These are phyloP conservation scores for Minunthozetes semirufus DNA, from an alignment of 2,888 invertebrate genomes.

Conservation along the genomic window DNA sequence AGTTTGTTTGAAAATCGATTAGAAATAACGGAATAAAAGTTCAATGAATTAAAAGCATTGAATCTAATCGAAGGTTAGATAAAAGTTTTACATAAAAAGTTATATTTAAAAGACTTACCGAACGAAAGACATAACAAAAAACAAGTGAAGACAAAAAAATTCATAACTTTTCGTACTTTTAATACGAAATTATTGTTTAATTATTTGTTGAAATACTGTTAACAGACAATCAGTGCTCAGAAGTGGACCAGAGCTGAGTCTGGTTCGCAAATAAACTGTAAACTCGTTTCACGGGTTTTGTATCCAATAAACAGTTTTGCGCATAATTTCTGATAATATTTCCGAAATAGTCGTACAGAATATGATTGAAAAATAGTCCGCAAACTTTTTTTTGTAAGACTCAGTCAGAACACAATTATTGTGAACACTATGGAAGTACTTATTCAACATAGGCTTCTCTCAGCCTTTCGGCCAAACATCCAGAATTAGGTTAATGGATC, in stretches of 20 bases:
- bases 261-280: background rate
- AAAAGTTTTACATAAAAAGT: background rate
- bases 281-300: constrained; percentile 4
- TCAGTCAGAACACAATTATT: background rate
- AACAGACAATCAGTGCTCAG: background rate
- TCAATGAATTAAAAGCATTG: too few species aligned
- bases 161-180: constrained; percentile 3
- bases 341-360: background rate
- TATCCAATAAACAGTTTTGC: constrained; percentile 13
- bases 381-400: background rate
- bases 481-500: constrained; percentile 28
- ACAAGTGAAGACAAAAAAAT: background rate
- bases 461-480: background rate
- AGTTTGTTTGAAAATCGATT: too few species aligned
- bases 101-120: constrained; percentile 12
- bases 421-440: constrained; percentile 6
- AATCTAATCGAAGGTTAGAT: background rate
- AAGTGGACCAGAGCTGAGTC: background rate
- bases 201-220: background rate
- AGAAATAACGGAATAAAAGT: too few species aligned
- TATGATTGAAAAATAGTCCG: constrained; percentile 1
- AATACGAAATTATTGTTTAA: background rate
- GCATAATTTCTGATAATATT: background rate
- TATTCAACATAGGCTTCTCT: background rate
- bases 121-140: background rate